Percentiles rank a stretch among this genome's conserved stretches.
Evolutionary conservation across 2,888 invertebrate genomes (phyloP).

Genomic region (Tiliacea citrago): DNA sequence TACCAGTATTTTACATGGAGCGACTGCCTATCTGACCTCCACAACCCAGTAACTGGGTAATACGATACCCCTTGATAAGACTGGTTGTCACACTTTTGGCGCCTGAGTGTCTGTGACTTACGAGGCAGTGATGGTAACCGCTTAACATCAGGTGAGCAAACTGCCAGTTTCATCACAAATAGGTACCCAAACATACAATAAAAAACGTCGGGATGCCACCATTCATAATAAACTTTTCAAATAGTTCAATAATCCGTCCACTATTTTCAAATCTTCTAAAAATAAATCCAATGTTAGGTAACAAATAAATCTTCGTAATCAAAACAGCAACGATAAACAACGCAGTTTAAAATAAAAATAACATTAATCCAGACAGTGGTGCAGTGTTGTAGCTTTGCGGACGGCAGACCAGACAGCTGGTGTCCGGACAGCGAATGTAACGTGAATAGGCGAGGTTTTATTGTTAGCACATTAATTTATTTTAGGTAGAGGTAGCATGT

Average conservation of each 20-base stretch:
- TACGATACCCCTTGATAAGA: no score
- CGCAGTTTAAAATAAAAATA: conserved; percentile 53
- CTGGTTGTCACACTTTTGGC: no score
- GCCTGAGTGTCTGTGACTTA: neutral
- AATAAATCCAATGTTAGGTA: conserved; percentile 6
- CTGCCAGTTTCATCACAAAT: conserved; percentile 11
- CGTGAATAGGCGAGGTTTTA: conserved; percentile 39
- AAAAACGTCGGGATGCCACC: no score
- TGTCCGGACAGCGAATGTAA: conserved; percentile 34
- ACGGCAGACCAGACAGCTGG: conserved; percentile 55
- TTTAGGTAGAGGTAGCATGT: conserved; percentile 27
- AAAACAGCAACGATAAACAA: conserved; percentile 15
- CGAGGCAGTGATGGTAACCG: neutral
- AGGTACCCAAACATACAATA: no score
- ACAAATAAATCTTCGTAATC: conserved; percentile 27
- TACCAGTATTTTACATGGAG: no score
- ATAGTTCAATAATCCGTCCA: conserved; percentile 1
- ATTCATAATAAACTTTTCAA: neutral
- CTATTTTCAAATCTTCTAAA: conserved; percentile 1
- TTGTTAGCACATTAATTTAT: conserved; percentile 32
- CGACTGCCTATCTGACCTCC: no score
- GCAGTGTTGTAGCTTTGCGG: conserved; percentile 52
- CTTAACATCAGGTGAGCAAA: conserved; percentile 23
- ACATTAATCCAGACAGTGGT: conserved; percentile 51
- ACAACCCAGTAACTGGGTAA: no score